phyloP scores from a whole-genome alignment of 2,797 vertebrate species.

The Delichon dasypus region DNA sequence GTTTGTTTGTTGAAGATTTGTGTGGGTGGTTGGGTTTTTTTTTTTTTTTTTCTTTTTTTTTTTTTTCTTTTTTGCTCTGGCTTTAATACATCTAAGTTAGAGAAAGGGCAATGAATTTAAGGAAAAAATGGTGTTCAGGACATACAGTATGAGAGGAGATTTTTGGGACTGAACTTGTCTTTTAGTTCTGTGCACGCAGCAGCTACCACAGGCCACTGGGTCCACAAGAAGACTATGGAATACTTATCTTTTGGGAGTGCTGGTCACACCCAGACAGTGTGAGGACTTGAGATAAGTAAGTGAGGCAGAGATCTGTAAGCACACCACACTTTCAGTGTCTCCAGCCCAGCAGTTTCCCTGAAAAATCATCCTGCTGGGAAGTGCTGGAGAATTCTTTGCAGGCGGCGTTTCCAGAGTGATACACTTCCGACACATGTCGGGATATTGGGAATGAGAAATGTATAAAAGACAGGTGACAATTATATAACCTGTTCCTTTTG shows the following conservation, averaged over 20 bases:
- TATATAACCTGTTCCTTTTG: background rate
- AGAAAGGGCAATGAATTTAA: background rate
- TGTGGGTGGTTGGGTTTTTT: background rate
- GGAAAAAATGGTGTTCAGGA: background rate
- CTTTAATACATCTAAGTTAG: background rate
- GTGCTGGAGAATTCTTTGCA: background rate
- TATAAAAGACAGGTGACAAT: background rate
- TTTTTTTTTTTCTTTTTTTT: background rate
- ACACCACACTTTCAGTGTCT: background rate
- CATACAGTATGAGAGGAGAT: background rate
- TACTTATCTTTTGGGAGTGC: background rate
- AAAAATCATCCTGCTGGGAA: background rate
- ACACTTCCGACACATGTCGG: background rate
- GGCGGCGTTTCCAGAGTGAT: background rate
- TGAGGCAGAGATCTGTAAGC: background rate
- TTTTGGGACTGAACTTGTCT: background rate
- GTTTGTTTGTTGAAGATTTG: background rate
- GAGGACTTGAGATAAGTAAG: background rate
- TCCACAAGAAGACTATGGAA: rapidly evolving
- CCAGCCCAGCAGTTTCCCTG: background rate
- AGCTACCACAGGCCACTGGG: background rate
- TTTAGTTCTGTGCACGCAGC: background rate
- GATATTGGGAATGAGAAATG: background rate
- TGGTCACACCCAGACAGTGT: background rate
- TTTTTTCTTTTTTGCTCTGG: background rate